phyloP scores from a whole-genome alignment of 2,888 invertebrate species.

The Lasioglossum pauxillum region DNA sequence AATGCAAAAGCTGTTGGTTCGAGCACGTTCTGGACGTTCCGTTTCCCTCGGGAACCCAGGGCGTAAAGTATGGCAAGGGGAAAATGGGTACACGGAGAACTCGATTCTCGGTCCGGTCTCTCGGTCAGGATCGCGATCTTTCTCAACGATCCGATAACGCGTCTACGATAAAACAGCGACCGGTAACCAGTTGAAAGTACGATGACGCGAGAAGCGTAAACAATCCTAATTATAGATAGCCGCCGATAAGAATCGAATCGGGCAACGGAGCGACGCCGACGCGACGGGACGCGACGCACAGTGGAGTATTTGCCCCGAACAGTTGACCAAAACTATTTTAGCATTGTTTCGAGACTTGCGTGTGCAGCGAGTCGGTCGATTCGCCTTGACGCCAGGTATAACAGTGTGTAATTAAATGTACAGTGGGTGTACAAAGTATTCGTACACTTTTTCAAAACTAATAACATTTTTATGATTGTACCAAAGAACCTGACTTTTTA shows the following conservation, averaged over 20 bases:
- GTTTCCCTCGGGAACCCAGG: background rate
- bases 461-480: no score
- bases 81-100: background rate
- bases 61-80: background rate
- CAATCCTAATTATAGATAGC: slow-evolving; percentile 52
- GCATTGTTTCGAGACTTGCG: no score
- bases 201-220: slow-evolving; percentile 45
- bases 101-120: background rate
- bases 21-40: background rate
- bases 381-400: no score
- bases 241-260: slow-evolving; percentile 35
- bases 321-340: no score
- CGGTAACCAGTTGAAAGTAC: slow-evolving; percentile 5
- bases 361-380: no score
- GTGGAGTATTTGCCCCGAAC: no score
- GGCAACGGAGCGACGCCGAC: background rate
- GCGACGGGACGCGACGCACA: background rate
- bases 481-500: no score
- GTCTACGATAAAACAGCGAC: slow-evolving; percentile 28
- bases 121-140: slow-evolving; percentile 9
- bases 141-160: slow-evolving; percentile 35
- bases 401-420: no score
- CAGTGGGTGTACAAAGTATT: no score
- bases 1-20: slow-evolving; percentile 18
- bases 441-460: no score